Percentiles rank a stretch among this genome's conserved stretches.
Conservation (phyloP, 37 sponge, comb jelly and placozoan genomes). For the Spongilla lacustris region DNA sequence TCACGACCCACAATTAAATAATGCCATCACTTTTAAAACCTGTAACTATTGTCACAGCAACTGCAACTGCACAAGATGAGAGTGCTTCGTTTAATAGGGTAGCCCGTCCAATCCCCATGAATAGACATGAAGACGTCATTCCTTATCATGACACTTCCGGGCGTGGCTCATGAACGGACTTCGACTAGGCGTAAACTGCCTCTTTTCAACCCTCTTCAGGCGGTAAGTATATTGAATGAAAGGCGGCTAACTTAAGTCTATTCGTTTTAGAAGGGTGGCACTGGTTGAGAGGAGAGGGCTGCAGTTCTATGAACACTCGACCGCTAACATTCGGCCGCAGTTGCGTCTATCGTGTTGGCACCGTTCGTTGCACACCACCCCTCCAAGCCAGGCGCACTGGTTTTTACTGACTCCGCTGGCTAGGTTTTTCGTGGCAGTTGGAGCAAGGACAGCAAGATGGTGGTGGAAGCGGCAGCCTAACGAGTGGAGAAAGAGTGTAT, state of each 20-base stretch:
- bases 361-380: conserved; percentile 2
- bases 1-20: no score
- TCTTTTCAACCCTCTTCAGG: neutral
- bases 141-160: neutral
- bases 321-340: neutral
- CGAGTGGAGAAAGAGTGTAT: conserved; percentile 20
- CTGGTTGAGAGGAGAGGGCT: neutral
- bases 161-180: neutral
- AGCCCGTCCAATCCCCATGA: neutral
- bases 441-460: conserved; percentile 13
- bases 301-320: neutral
- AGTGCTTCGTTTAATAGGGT: no score
- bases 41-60: no score
- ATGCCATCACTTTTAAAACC: no score
- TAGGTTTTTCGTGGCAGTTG: conserved; percentile 32
- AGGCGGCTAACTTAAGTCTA: neutral
- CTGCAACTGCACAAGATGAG: no score
- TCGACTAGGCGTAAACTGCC: neutral
- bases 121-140: neutral
- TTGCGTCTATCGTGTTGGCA: neutral
- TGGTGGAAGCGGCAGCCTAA: conserved; percentile 45
- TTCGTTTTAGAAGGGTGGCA: neutral
- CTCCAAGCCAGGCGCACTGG: conserved; percentile 6
- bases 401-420: conserved; percentile 30
- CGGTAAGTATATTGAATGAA: neutral